Conservation (phyloP, 1,140 invertebrate species). For the Eurytemora carolleeae region DNA sequence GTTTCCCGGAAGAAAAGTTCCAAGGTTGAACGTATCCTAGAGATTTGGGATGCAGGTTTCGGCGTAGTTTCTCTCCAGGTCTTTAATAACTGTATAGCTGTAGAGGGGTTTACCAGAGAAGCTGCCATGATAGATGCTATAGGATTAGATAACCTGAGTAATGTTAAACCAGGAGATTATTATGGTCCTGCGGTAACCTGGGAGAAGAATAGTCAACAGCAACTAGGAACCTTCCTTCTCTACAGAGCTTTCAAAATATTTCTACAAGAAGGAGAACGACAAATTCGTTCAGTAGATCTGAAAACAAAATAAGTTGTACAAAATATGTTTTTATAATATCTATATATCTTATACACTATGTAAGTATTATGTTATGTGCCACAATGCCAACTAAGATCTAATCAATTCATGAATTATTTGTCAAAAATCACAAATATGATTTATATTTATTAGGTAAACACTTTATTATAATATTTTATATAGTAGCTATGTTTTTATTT, state of each 20-base stretch:
- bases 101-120: conserved; percentile 78
- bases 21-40: conserved; percentile 57
- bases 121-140: conserved; percentile 71
- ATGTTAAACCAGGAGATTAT: conserved; percentile 58
- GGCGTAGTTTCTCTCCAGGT: conserved; percentile 77
- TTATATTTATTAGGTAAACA: too few relatives aligned
- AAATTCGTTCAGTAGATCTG: conserved; percentile 40
- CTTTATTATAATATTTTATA: too few relatives aligned
- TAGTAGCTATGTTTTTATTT: too few relatives aligned
- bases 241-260: conserved; percentile 65
- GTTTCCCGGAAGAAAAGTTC: conserved; percentile 20
- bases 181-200: conserved; percentile 57
- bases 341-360: too few relatives aligned
- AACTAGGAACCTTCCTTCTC: conserved; percentile 58
- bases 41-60: conserved; percentile 58
- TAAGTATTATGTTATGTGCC: too few relatives aligned
- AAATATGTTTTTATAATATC: too few relatives aligned
- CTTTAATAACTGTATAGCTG: conserved; percentile 72
- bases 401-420: too few relatives aligned
- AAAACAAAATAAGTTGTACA: too few relatives aligned
- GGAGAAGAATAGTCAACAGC: conserved; percentile 41
- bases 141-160: conserved; percentile 48
- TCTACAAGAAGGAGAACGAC: conserved; percentile 61
- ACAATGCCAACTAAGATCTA: too few relatives aligned
- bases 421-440: too few relatives aligned